Evolutionary conservation across 2,888 invertebrate species (phyloP), one percentile per base, ranked within the genome.

Genomic region (Ennomos fuscantarius): DNA sequence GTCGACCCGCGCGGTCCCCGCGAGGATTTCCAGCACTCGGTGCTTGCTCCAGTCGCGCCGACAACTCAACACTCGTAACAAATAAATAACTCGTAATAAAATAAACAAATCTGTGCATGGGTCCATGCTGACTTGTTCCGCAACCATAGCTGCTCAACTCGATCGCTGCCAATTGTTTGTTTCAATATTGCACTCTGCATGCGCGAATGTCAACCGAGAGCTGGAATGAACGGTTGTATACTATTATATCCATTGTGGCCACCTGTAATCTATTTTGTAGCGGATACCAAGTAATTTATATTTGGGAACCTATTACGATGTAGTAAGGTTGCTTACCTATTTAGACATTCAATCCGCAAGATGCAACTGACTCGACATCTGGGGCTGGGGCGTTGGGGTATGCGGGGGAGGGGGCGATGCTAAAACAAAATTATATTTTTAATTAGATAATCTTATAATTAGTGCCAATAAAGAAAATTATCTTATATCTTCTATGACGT

Each of bases 321-420:
- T 10, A 33, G 33, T 6, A 51, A 47, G 31, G 15, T n/a, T 32
- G 61, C 59, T 46, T 73, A 84, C 87, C 82, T 81, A 65, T 74
- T 71, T 54, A 62, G 65, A 67, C 70, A 76, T 87, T 92, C 92
- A 92, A 82, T 91, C 92, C 62, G 86, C 73, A 58, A 91, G 85
- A 66, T 90, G 91, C 87, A 90, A 81, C 75, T 82, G 85, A 55
- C 83, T 79, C 60, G 89, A 79, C 89, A 89, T 84, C 76, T 86
- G 88, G 64, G 90, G 91, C 73, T 89, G 92, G 56, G 92, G 92
- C 72, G 92, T 92, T 55, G 92, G 93, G 46, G 92, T 92, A 73
- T 90, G 92, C 68, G 93, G 88, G 59, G 93, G 92, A 68, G 92
- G 93, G 57, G 92, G 92, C 59, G 92, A 92, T 52, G 91, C 90